Evolutionary conservation across 2,888 invertebrate genomes (phyloP).

Genomic region (Drosophila subsilvestris): DNA sequence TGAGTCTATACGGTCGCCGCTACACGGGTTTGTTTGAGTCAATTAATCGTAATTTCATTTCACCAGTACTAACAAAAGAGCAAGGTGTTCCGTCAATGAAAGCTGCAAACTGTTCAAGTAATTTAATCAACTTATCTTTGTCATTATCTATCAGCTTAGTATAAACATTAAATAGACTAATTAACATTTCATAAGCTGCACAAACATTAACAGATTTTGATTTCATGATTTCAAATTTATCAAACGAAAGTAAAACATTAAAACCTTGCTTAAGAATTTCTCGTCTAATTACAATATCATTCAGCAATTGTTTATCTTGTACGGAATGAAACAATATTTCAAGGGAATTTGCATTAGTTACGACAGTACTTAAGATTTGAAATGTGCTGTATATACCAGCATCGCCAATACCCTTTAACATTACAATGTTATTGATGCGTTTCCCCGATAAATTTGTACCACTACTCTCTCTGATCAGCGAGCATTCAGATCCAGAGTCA

Average conservation of each 20-base stretch:
- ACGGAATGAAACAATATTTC: constrained; percentile 8
- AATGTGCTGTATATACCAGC: constrained; percentile 20
- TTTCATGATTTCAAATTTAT: background rate
- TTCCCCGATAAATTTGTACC: constrained; percentile 33
- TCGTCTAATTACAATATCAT: constrained; percentile 11
- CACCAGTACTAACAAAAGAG: background rate
- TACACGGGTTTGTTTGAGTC: too few species aligned
- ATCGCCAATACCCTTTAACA: constrained; percentile 30
- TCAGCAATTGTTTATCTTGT: constrained; percentile 10
- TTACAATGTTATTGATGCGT: constrained; percentile 34
- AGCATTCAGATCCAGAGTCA: too few species aligned
- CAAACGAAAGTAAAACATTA: too few species aligned
- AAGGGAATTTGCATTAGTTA: constrained; percentile 6
- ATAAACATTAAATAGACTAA: constrained; percentile 1
- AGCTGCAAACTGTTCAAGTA: constrained; percentile 5
- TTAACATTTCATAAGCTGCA: too few species aligned
- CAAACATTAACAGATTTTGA: constrained; percentile 1
- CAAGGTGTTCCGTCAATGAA: constrained; percentile 6
- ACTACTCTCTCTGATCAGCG: constrained; percentile 34
- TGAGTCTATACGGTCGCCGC: too few species aligned
- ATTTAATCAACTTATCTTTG: constrained; percentile 19
- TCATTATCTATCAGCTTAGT: constrained; percentile 17
- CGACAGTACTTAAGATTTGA: background rate
- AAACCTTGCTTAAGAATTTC: too few species aligned
- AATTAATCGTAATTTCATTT: too few species aligned